These are phyloP conservation scores for Bothrops jararaca DNA, from an alignment of 2,113 vertebrate genomes.

Conservation along the genomic window DNA sequence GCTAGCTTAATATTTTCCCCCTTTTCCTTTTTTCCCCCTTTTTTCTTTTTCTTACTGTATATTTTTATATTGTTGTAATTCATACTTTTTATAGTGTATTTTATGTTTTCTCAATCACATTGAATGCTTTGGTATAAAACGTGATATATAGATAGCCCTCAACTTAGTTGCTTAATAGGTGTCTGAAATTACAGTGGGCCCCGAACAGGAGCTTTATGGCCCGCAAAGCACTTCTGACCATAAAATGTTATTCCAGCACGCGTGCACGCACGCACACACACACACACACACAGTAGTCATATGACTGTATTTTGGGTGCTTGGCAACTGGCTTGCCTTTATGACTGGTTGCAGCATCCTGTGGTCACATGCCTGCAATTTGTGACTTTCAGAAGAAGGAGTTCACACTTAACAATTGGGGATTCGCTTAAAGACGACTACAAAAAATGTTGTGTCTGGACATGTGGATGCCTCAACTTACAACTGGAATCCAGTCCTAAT, in stretches of 20 bases:
- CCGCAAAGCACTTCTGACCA: too few relatives aligned
- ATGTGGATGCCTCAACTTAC: background rate
- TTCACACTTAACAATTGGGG: background rate
- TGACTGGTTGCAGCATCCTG: too few relatives aligned
- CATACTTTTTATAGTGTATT: background rate
- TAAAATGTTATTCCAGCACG: too few relatives aligned
- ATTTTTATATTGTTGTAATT: background rate
- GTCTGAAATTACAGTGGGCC: too few relatives aligned
- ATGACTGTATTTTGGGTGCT: background rate
- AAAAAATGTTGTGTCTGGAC: background rate
- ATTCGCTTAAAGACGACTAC: background rate
- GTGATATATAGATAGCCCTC: background rate
- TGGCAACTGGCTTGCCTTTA: too few relatives aligned
- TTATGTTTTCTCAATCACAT: background rate
- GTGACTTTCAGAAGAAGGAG: background rate
- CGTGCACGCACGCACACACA: background rate
- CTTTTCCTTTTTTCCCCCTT: background rate
- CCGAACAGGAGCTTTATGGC: too few relatives aligned
- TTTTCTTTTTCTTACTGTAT: background rate
- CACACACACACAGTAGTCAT: background rate
- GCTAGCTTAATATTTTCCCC: background rate
- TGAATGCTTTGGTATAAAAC: background rate
- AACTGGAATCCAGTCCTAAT: background rate
- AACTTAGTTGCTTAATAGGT: too few relatives aligned
- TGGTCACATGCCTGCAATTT: background rate